Percentiles rank a stretch among this genome's conserved stretches.
These are phyloP conservation scores for Panthera tigris DNA, from an alignment of 2,113 vertebrate species.

Conservation along the genomic window DNA sequence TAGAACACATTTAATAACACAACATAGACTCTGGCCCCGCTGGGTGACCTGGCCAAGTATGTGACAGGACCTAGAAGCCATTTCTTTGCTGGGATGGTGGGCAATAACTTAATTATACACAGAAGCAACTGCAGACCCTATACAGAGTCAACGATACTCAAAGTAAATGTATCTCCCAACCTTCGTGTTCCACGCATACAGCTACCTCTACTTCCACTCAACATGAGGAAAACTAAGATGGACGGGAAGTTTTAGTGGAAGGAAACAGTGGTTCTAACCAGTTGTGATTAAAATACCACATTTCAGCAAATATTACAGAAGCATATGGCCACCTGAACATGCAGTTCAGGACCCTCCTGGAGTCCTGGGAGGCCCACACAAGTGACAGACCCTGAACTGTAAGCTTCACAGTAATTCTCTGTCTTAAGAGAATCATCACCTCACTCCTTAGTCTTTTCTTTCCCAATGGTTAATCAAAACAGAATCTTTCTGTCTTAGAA, in stretches of 20 bases:
- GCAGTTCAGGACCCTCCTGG: background rate
- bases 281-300: background rate
- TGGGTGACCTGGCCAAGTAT: background rate
- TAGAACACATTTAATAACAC: background rate
- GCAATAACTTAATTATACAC: background rate
- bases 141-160: background rate
- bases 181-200: background rate
- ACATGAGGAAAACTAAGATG: background rate
- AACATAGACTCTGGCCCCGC: background rate
- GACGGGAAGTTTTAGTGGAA: background rate
- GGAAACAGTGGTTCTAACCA: background rate
- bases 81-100: background rate
- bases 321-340: background rate
- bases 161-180: background rate
- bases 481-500: background rate
- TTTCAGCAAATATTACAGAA: constrained; percentile 5
- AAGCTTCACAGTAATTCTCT: background rate
- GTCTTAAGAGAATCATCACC: background rate
- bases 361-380: background rate
- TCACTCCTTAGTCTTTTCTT: background rate
- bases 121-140: background rate
- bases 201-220: background rate
- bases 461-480: background rate
- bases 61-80: background rate
- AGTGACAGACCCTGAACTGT: background rate